Conservation (phyloP, 2,113 vertebrate species). For the Scortum barcoo region DNA sequence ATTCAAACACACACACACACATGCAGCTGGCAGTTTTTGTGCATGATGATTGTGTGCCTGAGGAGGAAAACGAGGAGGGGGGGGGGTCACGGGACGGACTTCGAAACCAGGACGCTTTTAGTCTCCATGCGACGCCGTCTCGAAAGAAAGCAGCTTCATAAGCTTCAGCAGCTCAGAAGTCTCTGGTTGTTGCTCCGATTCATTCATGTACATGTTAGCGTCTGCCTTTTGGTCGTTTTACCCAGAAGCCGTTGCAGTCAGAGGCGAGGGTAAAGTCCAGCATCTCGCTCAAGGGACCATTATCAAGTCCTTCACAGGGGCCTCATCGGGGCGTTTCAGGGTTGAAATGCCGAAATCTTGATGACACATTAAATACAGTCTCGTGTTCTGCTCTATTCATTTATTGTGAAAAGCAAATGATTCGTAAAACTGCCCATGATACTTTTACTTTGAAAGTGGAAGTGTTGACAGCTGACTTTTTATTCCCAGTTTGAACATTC, state of each 20-base stretch:
- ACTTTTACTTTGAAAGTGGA: background rate
- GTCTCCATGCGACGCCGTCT: constrained; percentile 3
- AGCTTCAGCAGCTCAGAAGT: background rate
- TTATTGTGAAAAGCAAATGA: background rate
- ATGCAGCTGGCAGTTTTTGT: constrained; percentile 29
- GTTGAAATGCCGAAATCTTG: no score
- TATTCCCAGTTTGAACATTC: no score
- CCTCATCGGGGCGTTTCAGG: background rate
- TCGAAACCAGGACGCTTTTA: constrained; percentile 30
- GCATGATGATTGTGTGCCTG: constrained; percentile 41
- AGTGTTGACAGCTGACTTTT: background rate
- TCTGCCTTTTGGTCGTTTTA: background rate
- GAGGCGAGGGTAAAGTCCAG: background rate
- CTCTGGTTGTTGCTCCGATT: background rate
- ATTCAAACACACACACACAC: constrained; percentile 33
- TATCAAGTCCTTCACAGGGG: constrained; percentile 9
- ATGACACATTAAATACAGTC: background rate
- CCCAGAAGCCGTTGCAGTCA: background rate
- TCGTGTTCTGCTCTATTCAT: background rate
- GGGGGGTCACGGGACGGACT: constrained; percentile 45
- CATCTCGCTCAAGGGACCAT: background rate
- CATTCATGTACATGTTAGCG: background rate
- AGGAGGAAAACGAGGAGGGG: no score
- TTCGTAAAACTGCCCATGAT: background rate
- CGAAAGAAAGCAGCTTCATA: background rate